phyloP scores from a whole-genome alignment of 1,140 invertebrate species.

The Drosophila malerkotliana region DNA sequence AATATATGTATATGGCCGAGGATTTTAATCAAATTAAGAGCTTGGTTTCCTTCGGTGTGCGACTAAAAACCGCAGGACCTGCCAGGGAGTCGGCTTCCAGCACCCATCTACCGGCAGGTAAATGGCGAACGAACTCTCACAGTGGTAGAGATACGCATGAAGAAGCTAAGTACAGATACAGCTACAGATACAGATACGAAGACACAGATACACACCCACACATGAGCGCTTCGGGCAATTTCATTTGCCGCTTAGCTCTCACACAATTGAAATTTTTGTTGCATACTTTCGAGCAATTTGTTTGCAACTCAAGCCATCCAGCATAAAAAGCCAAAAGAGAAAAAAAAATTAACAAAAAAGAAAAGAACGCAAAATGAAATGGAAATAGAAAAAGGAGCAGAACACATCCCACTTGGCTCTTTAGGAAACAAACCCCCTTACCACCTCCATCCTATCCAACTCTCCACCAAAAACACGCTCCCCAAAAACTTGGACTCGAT shows the following conservation, averaged over 20 bases:
- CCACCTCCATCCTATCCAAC: no score
- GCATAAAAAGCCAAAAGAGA: background rate
- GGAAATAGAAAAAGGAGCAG: constrained; percentile 9
- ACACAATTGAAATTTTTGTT: constrained; percentile 75
- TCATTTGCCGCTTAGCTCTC: constrained; percentile 65
- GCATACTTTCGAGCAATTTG: constrained; percentile 73
- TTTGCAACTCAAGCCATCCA: constrained; percentile 49
- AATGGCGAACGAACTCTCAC: constrained; percentile 35
- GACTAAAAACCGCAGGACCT: constrained; percentile 23
- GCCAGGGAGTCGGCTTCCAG: background rate
- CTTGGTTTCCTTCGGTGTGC: constrained; percentile 13
- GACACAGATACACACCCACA: constrained; percentile 10
- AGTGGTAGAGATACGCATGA: background rate
- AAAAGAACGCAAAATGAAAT: constrained; percentile 4
- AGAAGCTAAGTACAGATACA: background rate
- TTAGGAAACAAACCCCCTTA: background rate
- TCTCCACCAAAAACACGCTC: no score
- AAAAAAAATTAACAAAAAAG: background rate
- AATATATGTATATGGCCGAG: background rate
- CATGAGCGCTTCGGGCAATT: constrained; percentile 48
- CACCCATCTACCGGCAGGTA: constrained; percentile 16
- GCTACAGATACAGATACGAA: background rate
- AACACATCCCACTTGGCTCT: constrained; percentile 10
- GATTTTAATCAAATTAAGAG: background rate
- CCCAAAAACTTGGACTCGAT: constrained; percentile 50